Evolutionary conservation across 2,113 vertebrate species (phyloP), one percentile per base, ranked within the genome.

Genomic region (Psophia crepitans): DNA sequence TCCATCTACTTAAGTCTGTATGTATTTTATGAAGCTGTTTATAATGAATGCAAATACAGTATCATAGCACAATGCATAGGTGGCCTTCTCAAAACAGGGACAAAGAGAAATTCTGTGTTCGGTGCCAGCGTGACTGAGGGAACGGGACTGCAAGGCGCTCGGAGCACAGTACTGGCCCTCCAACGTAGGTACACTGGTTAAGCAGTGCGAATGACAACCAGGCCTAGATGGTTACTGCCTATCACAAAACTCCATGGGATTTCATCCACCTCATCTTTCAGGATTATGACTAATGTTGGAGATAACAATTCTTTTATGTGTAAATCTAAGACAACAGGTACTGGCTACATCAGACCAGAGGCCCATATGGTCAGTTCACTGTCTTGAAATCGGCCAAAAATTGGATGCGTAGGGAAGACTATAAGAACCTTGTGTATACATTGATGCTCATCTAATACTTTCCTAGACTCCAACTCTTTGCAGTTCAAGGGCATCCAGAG

Each of bases 21-120:
- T 58, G 3, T 74, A 87, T 81, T 87, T 87, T 73, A 78, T 37
- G 48, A 91, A 71, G 49, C 39, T 78, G 23, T 83, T 65, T 8
- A 61, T 43, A 92, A 77, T 4, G 8, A 86, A 66, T 35, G 13
- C 13, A 80, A 80, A 80, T n/a, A 15, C 10, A 6, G 4, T 60
- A 60, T 16, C 37, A 32, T 3, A 63, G 58, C 63, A 86, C 37
- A 24, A 48, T 1, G 0, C 1, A 3, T 1, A 49, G 37, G 46
- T 14, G 27, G 65, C 81, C 63, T 78, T 73, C 69, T 66, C 51
- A 66, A 51, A 61, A 84, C 68, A n/a, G 11, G 82, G 9, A 43
- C 3, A 4, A 37, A 71, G 69, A 81, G 37, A 82, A 82, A 61
- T 46, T 43, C 9, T 37, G 30, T 22, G 28, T n/a, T 57, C 61